Evolutionary conservation across 2,797 vertebrate genomes (phyloP).

Genomic region (Anableps anableps): DNA sequence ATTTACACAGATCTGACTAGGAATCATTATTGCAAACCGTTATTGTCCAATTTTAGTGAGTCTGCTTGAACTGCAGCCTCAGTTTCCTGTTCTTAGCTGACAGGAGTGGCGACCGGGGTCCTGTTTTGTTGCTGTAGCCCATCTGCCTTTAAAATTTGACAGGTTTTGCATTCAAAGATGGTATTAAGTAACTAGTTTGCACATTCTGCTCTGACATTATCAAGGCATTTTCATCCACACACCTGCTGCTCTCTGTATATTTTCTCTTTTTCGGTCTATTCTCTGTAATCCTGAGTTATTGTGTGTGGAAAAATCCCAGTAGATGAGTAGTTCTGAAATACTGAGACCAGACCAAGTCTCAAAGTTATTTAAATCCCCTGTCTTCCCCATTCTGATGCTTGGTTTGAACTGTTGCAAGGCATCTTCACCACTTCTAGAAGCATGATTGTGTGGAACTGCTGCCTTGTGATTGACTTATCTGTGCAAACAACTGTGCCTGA

Average conservation of each 20-base stretch:
- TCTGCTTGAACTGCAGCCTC: neutral
- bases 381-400: neutral
- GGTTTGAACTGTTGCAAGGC: neutral
- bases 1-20: neutral
- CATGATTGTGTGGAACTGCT: neutral
- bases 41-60: no score
- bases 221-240: no score
- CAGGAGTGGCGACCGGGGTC: neutral
- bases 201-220: neutral
- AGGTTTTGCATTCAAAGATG: neutral
- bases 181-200: neutral
- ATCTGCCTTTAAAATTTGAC: neutral
- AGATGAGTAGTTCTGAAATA: neutral
- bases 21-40: no score
- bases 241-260: no score
- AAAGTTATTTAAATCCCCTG: neutral
- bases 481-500: neutral
- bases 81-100: neutral
- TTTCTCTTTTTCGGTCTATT: neutral
- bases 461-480: neutral
- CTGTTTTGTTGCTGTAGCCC: neutral
- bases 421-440: neutral
- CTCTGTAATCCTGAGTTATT: neutral
- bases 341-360: neutral
- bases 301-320: neutral